These are phyloP conservation scores for Megaustenia siamemsis DNA, from an alignment of 2,888 invertebrate species.

Conservation along the genomic window DNA sequence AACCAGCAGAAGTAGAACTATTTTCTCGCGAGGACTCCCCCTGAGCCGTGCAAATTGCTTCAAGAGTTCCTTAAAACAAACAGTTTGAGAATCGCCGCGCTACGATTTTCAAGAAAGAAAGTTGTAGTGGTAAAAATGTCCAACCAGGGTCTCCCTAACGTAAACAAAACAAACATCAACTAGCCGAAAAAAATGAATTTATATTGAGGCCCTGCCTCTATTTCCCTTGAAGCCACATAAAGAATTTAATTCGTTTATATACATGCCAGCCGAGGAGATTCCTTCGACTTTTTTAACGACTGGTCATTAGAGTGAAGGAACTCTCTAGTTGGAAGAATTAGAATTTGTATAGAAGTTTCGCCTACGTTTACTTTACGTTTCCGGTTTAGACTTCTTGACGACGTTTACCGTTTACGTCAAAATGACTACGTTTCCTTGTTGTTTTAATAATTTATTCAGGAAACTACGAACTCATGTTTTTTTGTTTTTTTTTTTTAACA, in stretches of 20 bases:
- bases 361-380: conserved; percentile 46
- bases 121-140: conserved; percentile 2
- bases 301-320: conserved; percentile 48
- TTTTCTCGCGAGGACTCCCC: background rate
- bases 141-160: background rate
- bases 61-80: too few species aligned
- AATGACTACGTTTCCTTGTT: background rate
- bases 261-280: conserved; percentile 36
- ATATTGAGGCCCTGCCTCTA: background rate
- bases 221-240: conserved; percentile 37
- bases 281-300: conserved; percentile 38
- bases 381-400: conserved; percentile 48
- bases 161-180: conserved; percentile 5
- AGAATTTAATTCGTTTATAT: conserved; percentile 53
- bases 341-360: conserved; percentile 44
- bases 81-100: too few species aligned
- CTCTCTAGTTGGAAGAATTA: conserved; percentile 22
- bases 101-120: background rate
- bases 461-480: too few species aligned
- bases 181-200: conserved; percentile 12
- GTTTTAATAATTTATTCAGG: background rate
- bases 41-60: too few species aligned
- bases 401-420: conserved; percentile 37
- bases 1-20: too few species aligned
- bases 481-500: too few species aligned